These are phyloP conservation scores for Nomada hirtipes DNA, from an alignment of 2,888 invertebrate species.

Conservation along the genomic window DNA sequence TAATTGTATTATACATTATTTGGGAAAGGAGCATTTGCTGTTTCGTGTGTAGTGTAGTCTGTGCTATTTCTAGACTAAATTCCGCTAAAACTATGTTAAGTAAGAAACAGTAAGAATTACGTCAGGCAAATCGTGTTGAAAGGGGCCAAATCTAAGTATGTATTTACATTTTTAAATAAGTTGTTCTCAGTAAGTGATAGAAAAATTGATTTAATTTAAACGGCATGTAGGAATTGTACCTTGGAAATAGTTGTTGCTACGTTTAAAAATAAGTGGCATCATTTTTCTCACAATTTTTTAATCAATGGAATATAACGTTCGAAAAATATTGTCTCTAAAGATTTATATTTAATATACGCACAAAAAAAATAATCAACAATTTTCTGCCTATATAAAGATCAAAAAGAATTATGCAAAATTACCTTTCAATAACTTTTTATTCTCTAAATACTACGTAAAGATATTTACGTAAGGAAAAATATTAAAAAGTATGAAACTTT, in stretches of 20 bases:
- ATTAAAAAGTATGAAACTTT: constrained; percentile 24
- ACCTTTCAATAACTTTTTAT: constrained; percentile 6
- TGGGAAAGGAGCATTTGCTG: constrained; percentile 29
- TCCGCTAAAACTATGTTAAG: constrained; percentile 75
- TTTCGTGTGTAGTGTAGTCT: constrained; percentile 74
- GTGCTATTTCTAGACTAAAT: constrained; percentile 76
- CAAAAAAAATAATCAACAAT: neutral
- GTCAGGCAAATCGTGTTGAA: constrained; percentile 66
- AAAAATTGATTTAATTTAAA: constrained; percentile 17
- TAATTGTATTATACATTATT: constrained; percentile 53
- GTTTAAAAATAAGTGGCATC: neutral
- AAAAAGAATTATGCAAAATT: constrained; percentile 3
- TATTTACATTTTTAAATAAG: constrained; percentile 56
- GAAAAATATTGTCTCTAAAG: constrained; percentile 1
- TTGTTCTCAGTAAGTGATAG: constrained; percentile 11
- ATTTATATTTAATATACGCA: neutral
- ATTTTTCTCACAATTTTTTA: neutral
- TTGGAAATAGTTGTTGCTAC: neutral
- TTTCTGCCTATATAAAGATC: neutral
- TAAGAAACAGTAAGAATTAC: constrained; percentile 62
- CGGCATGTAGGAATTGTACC: neutral
- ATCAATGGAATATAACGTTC: neutral
- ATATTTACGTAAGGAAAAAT: neutral
- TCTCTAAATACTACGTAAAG: neutral
- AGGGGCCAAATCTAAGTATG: constrained; percentile 46